Evolutionary conservation across 2,113 vertebrate species (phyloP).

Genomic region (Macaca fascicularis): T2T-MFA8v1.1 NC_088379.1:113856001-113856500

Average conservation of each 20-base stretch:
- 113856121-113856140: not conserved
- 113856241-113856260: not conserved
- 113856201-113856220: not conserved
- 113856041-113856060: not conserved
- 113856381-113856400: not conserved
- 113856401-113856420: not conserved
- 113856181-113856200: not conserved
- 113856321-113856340: not conserved
- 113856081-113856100: not conserved
- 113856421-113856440: not conserved
- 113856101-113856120: not conserved
- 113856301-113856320: not conserved
- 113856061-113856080: not conserved
- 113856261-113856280: not conserved
- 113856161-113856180: not conserved
- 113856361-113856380: not conserved
- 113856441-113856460: not conserved
- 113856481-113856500: conserved; percentile 11
- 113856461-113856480: conserved; percentile 9
- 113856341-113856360: not conserved
- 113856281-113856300: conserved; percentile 23
- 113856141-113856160: not conserved
- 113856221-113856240: not conserved
- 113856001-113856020: not conserved
- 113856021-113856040: not conserved